A percentile compares a stretch with the other conserved stretches of the same genome.
Evolutionary conservation across 2,797 vertebrate genomes (phyloP).

Genomic region (Xyrichtys novacula): DNA sequence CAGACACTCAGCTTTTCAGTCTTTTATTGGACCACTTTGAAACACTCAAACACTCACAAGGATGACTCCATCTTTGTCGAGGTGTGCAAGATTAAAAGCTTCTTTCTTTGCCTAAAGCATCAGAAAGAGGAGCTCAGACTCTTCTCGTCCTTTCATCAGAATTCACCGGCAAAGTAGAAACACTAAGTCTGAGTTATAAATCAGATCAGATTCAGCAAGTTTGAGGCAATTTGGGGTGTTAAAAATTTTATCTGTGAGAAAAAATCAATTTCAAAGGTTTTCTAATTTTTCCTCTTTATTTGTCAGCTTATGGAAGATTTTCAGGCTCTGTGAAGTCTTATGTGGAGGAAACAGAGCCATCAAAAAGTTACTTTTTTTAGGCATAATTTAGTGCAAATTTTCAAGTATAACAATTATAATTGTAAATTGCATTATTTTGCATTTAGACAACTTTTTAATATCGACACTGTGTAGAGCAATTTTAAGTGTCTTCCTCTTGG

Average conservation of each 20-base stretch:
- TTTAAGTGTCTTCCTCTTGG: too few species aligned
- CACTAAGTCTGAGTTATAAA: conserved; percentile 13
- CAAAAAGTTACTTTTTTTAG: too few species aligned
- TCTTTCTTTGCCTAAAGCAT: conserved; percentile 24
- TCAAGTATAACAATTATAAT: too few species aligned
- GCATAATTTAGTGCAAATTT: too few species aligned
- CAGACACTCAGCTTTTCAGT: conserved; percentile 41
- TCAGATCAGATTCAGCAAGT: conserved; percentile 27
- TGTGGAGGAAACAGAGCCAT: too few species aligned
- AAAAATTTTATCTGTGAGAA: conserved; percentile 2
- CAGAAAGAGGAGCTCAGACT: background rate
- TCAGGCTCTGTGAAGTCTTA: conserved; percentile 7
- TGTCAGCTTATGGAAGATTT: background rate
- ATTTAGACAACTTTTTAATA: too few species aligned
- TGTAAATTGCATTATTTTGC: too few species aligned
- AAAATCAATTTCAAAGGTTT: too few species aligned
- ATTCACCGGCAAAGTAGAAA: conserved; percentile 22
- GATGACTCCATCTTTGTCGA: conserved; percentile 45
- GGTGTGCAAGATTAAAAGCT: conserved; percentile 37
- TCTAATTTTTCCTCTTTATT: conserved; percentile 1
- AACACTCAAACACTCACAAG: conserved; percentile 39
- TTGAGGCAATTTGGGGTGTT: conserved; percentile 14
- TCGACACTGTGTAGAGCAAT: too few species aligned
- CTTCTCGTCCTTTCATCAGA: conserved; percentile 26
- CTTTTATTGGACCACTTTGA: conserved; percentile 49